Evolutionary conservation across 2,113 vertebrate species (phyloP), one percentile per base, ranked within the genome.

Genomic region (Odocoileus hemionus): DNA sequence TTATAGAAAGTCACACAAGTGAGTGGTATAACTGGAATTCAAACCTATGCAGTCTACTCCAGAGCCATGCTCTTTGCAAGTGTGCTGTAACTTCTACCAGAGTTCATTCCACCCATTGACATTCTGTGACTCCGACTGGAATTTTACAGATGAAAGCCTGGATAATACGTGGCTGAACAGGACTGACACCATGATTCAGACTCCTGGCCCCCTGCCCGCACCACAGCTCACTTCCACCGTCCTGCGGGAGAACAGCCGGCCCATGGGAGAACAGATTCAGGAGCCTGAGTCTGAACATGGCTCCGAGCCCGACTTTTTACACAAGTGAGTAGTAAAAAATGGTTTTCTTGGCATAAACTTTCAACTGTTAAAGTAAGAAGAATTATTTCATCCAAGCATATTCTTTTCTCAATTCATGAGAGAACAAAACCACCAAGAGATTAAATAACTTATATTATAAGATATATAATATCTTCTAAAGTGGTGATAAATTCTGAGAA

Each of bases 221-320:
- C 99, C 99, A 52, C 99, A 99, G 98, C 99, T 99, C 98, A 99
- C 99, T 60, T 99, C 99, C 25, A 99, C 99, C 0, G 99, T 99
- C 80, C 98, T 99, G 95, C 98, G 99, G 97, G 99, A 99, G 98
- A 99, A 99, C 98, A 99, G 99, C 50, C 99, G 99, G 10, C 99
- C 99, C 95, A 99, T 99, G 61, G 99, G 99, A 45, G 99, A 99
- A 96, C 99, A 99, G 98, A 99, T 99, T 97, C 99, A 99, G 92
- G 99, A 99, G 96, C 99, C 99, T 0, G 99, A 99, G 98, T 99
- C 99, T 0, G 99, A 99, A 98, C 99, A 99, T 30, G 99, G 99
- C 70, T 99, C 99, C 47, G 99, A 99, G 97, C 99, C 99, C 50
- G 99, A 99, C 98, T 99, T 98, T 94, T 99, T 99, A 97, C 99